phyloP scores from a whole-genome alignment of 2,888 invertebrate species.

The Mythimna vitellina region DNA sequence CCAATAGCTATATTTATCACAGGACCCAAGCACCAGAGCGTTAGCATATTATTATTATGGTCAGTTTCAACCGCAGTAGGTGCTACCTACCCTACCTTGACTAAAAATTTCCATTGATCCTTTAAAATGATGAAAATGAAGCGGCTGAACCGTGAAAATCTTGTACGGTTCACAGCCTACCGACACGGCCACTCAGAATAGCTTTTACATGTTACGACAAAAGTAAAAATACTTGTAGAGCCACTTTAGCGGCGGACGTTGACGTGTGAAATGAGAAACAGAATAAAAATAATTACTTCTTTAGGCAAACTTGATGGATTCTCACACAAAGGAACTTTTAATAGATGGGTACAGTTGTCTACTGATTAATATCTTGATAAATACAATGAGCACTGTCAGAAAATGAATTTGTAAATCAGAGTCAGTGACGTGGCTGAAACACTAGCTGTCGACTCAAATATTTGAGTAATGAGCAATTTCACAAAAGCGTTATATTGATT shows the following conservation, averaged over 20 bases:
- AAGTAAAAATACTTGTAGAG: constrained; percentile 57
- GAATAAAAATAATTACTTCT: constrained; percentile 30
- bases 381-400: constrained; percentile 35
- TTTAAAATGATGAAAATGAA: constrained; percentile 72
- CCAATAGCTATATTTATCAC: constrained; percentile 21
- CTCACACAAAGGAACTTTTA: constrained; percentile 33
- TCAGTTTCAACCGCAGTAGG: constrained; percentile 27
- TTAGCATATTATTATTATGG: constrained; percentile 19
- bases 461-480: constrained; percentile 42
- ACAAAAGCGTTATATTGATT: constrained; percentile 42
- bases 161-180: constrained; percentile 71
- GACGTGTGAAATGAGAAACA: constrained; percentile 52
- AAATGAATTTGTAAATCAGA: constrained; percentile 29
- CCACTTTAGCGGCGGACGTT: constrained; percentile 45
- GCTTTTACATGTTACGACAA: constrained; percentile 63
- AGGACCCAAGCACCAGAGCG: constrained; percentile 23
- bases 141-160: constrained; percentile 73
- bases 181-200: constrained; percentile 64
- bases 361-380: constrained; percentile 45
- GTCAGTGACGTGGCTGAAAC: background rate
- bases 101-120: constrained; percentile 74
- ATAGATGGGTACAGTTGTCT: constrained; percentile 27
- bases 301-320: constrained; percentile 20
- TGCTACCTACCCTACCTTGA: constrained; percentile 47
- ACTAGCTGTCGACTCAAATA: constrained; percentile 33